Evolutionary conservation across 2,888 invertebrate genomes (phyloP).

Genomic region (Macropis europaea): DNA sequence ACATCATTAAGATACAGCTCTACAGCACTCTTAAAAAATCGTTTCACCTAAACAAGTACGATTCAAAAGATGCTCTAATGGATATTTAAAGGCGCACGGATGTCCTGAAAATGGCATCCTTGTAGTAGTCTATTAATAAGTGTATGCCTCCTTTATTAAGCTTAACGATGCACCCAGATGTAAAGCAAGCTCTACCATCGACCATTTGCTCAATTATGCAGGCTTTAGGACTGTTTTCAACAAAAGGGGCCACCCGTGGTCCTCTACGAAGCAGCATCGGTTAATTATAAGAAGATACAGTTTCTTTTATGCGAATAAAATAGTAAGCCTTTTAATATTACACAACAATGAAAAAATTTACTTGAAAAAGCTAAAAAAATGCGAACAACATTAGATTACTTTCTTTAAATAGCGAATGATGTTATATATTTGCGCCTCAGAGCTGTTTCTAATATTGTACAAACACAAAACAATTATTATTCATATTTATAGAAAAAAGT

Average conservation of each 20-base stretch:
- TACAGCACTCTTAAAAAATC: no score
- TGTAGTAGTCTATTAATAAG: constrained; percentile 44
- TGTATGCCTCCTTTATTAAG: constrained; percentile 47
- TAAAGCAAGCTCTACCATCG: constrained; percentile 7
- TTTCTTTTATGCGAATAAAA: no score
- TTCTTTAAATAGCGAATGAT: no score
- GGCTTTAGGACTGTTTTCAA: constrained; percentile 55
- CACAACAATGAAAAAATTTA: no score
- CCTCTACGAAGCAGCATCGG: neutral
- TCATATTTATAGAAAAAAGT: no score
- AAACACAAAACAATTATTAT: no score
- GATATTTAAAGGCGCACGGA: neutral
- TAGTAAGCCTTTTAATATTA: no score
- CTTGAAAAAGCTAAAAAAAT: no score
- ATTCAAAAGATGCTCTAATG: constrained; percentile 6
- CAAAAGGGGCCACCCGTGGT: constrained; percentile 6
- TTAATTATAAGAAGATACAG: neutral
- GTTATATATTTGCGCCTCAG: no score
- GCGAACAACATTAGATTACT: no score
- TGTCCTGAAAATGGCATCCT: constrained; percentile 32
- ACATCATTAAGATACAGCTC: no score
- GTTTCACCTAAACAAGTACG: neutral
- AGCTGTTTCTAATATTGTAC: no score
- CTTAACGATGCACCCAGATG: constrained; percentile 45
- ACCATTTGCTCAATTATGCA: constrained; percentile 67